phyloP scores from a whole-genome alignment of 1,140 invertebrate genomes.

The Chlorops oryzae region DNA sequence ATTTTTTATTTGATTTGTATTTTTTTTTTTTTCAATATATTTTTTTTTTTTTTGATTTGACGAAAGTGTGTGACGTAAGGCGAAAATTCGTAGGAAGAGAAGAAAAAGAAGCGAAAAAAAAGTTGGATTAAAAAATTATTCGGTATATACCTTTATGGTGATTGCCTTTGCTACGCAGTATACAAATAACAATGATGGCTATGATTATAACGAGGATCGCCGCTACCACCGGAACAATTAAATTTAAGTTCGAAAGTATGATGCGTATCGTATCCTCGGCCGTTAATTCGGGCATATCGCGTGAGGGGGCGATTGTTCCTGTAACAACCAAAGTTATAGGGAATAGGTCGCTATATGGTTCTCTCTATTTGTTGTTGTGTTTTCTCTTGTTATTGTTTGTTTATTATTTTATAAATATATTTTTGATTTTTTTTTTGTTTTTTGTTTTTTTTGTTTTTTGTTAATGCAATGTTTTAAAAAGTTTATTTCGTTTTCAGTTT shows the following conservation, averaged over 20 bases:
- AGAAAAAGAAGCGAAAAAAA: conserved; percentile 29
- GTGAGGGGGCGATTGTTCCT: conserved; percentile 89
- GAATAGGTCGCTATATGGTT: conserved; percentile 28
- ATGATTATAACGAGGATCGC: conserved; percentile 86
- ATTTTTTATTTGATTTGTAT: too few species aligned
- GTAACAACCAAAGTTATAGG: conserved; percentile 55
- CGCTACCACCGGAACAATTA: conserved; percentile 89
- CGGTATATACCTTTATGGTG: conserved; percentile 69
- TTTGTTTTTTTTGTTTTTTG: background rate
- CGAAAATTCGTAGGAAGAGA: too few species aligned
- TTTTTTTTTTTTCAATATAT: too few species aligned
- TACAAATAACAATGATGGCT: conserved; percentile 85
- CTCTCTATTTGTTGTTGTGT: conserved; percentile 10
- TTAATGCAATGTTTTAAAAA: background rate
- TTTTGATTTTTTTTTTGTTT: background rate
- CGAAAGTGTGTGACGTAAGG: too few species aligned
- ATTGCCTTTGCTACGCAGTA: conserved; percentile 72
- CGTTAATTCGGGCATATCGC: conserved; percentile 71
- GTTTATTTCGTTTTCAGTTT: background rate
- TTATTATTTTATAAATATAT: background rate
- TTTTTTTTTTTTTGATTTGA: too few species aligned
- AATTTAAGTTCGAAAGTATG: conserved; percentile 80
- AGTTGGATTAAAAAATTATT: conserved; percentile 28
- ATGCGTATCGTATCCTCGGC: conserved; percentile 75
- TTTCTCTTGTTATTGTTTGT: conserved; percentile 13